Evolutionary conservation across 2,797 vertebrate species (phyloP).

Genomic region (Amblyopsis hoosieri): DNA sequence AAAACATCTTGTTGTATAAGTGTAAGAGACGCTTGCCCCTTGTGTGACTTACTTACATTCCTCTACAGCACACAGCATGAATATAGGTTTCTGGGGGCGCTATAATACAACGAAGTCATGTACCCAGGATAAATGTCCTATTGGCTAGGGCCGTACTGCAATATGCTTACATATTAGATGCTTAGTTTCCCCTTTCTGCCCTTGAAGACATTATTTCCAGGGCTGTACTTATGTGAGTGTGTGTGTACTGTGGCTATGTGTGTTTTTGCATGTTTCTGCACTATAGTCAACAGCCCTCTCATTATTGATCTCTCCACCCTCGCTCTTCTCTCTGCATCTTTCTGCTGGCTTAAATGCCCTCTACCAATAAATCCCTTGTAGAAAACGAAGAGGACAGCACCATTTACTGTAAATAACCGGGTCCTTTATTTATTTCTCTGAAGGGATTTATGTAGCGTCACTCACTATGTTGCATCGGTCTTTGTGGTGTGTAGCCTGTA

Average conservation of each 20-base stretch:
- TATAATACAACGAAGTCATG: no score
- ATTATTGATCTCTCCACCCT: constrained; percentile 49
- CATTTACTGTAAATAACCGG: constrained; percentile 45
- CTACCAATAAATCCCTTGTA: constrained; percentile 31
- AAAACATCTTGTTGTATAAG: no score
- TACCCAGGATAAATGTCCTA: no score
- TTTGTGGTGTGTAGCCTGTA: constrained; percentile 40
- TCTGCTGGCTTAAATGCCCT: constrained; percentile 30
- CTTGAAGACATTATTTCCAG: constrained; percentile 26
- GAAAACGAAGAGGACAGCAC: constrained; percentile 24
- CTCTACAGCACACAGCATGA: no score
- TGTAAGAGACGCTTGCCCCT: no score
- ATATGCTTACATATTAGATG: no score
- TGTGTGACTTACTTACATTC: no score
- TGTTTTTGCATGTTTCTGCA: constrained; percentile 8
- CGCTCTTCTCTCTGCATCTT: constrained; percentile 38
- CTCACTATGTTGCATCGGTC: constrained; percentile 32
- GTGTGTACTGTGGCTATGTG: constrained; percentile 6
- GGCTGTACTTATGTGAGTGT: constrained; percentile 2
- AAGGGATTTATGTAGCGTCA: constrained; percentile 28
- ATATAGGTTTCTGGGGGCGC: no score
- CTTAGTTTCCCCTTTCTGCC: not conserved
- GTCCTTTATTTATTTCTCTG: constrained; percentile 9
- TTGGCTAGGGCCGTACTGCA: no score
- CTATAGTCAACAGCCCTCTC: constrained; percentile 17